Conservation (phyloP, 2,113 vertebrate species). For the Pelmatolapia mariae region DNA sequence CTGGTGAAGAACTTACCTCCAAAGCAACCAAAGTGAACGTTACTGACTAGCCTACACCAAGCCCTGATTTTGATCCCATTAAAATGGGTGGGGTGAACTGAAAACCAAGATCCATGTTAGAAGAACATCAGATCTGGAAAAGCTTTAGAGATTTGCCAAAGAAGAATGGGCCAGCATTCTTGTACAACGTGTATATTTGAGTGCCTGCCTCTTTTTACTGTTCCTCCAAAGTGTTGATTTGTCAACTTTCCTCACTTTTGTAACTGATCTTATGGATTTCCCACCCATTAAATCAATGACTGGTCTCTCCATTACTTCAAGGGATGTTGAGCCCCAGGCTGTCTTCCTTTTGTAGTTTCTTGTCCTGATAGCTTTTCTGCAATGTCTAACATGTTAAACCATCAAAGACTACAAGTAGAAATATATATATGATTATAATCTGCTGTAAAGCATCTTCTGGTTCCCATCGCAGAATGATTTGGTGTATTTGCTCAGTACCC, state of each 20-base stretch:
- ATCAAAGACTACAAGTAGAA: background rate
- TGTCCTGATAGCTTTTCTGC: background rate
- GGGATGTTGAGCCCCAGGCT: background rate
- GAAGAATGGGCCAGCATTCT: background rate
- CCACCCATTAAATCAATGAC: background rate
- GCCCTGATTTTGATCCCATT: background rate
- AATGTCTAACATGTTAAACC: background rate
- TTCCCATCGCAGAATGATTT: background rate
- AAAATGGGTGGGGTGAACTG: background rate
- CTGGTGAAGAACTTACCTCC: background rate
- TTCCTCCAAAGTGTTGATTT: background rate
- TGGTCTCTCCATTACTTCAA: background rate
- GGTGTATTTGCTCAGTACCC: background rate
- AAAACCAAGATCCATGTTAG: background rate
- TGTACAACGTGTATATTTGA: background rate
- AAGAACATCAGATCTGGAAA: background rate
- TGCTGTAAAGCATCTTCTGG: background rate
- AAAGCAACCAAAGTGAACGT: accelerated
- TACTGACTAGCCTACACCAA: accelerated
- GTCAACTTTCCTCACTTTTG: background rate
- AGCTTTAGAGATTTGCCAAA: background rate
- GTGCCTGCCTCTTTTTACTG: background rate
- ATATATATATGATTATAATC: background rate
- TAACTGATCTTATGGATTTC: background rate
- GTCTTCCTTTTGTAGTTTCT: background rate